Evolutionary conservation across 2,797 vertebrate species (phyloP).

Genomic region (Mormyrops attenuatus): DNA sequence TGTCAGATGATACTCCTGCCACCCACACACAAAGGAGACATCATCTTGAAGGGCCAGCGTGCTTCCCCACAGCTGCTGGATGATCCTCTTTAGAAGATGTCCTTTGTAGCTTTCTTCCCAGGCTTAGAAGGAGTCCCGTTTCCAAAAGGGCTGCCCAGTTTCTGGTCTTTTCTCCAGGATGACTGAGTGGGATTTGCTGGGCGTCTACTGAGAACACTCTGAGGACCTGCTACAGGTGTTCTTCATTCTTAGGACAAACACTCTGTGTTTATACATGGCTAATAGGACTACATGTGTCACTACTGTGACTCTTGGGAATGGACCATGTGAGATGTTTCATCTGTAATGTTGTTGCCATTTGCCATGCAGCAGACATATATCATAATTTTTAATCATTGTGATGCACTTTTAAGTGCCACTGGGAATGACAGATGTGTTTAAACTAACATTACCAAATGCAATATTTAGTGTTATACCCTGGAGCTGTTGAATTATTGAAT

Average conservation of each 20-base stretch:
- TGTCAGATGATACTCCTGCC: slow-evolving; percentile 72
- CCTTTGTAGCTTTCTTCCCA: slow-evolving; percentile 8
- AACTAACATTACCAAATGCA: background rate
- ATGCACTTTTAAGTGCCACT: background rate
- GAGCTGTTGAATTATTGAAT: background rate
- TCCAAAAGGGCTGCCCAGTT: background rate
- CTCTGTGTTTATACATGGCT: slow-evolving; percentile 35
- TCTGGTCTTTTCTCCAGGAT: background rate
- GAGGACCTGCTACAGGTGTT: background rate
- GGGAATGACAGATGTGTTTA: background rate
- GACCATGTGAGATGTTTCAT: background rate
- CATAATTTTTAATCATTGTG: background rate
- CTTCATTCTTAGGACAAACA: slow-evolving; percentile 60
- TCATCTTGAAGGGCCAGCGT: background rate
- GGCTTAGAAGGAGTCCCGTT: background rate
- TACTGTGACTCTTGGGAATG: background rate
- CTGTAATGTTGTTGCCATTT: background rate
- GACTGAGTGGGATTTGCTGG: background rate
- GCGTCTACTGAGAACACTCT: background rate
- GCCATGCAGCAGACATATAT: background rate
- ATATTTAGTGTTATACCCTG: background rate
- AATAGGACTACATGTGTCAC: slow-evolving; percentile 12
- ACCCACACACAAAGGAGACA: slow-evolving; percentile 37
- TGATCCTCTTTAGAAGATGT: background rate
- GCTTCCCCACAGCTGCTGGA: background rate